Conservation (phyloP, 2,888 invertebrate species). For the Tiphia femorata region DNA sequence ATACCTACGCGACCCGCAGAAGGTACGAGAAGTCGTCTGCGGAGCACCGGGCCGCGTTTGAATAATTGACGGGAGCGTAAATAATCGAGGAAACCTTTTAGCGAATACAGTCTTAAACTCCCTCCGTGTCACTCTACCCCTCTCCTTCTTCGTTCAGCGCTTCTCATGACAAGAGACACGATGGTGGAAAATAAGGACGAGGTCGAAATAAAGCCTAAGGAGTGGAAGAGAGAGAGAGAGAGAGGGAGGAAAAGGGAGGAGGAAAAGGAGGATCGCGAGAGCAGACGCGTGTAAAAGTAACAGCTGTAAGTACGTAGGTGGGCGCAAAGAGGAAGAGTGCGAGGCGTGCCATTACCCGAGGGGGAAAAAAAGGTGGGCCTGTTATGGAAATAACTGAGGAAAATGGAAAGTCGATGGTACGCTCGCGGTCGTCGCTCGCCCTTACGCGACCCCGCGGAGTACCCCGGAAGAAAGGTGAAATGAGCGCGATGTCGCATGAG, state of each 20-base stretch:
- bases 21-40: constrained; percentile 24
- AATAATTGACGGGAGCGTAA: constrained; percentile 43
- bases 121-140: too few relatives aligned
- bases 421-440: too few relatives aligned
- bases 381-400: constrained; percentile 41
- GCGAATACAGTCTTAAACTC: constrained; percentile 37
- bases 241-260: constrained; percentile 5
- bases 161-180: constrained; percentile 25
- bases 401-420: constrained; percentile 28
- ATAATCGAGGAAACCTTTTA: constrained; percentile 47
- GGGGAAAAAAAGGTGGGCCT: constrained; percentile 9
- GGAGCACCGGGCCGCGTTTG: constrained; percentile 20
- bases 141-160: too few relatives aligned
- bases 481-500: too few relatives aligned
- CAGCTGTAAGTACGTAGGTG: constrained; percentile 28
- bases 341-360: constrained; percentile 27
- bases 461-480: too few relatives aligned
- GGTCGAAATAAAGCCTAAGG: constrained; percentile 20
- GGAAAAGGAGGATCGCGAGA: constrained; percentile 11
- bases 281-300: constrained; percentile 31
- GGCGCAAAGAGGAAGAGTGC: constrained; percentile 8
- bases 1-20: too few relatives aligned
- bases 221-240: background rate
- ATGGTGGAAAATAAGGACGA: background rate
- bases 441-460: too few relatives aligned